Evolutionary conservation across 2,113 vertebrate species (phyloP).

Genomic region (Anolis carolinensis): DNA sequence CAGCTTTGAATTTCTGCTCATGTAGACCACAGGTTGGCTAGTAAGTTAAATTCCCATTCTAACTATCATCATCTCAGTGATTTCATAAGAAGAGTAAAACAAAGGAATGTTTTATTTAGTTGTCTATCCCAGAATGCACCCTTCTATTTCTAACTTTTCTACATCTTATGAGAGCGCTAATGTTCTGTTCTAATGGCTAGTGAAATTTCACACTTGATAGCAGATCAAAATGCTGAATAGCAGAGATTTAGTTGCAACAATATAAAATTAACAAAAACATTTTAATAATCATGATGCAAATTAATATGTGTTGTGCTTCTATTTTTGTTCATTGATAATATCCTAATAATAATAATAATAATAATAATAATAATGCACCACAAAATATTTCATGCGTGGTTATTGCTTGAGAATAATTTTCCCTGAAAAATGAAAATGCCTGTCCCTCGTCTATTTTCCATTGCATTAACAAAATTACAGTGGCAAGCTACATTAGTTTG

Average conservation of each 20-base stretch:
- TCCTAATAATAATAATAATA: background rate
- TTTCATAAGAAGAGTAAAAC: background rate
- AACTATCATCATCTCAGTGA: background rate
- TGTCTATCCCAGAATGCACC: background rate
- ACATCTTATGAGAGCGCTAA: conserved; percentile 1
- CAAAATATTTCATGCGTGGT: background rate
- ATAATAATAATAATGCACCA: background rate
- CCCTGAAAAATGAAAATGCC: conserved; percentile 40
- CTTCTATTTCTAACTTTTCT: background rate
- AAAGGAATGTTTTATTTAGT: rapidly evolving
- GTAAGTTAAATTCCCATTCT: background rate
- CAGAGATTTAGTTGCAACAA: conserved; percentile 53
- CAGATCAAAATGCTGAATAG: conserved; percentile 39
- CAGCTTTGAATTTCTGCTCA: background rate
- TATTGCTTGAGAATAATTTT: conserved; percentile 14
- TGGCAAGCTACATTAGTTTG: conserved; percentile 10
- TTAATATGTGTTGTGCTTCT: conserved; percentile 43
- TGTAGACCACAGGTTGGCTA: background rate
- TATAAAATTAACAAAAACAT: conserved; percentile 39
- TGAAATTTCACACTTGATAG: conserved; percentile 34
- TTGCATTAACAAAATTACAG: conserved; percentile 31
- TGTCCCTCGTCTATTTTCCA: conserved; percentile 24
- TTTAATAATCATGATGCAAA: conserved; percentile 44
- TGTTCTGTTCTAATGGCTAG: conserved; percentile 3
- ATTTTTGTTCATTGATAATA: background rate